Percentiles rank a stretch among this genome's conserved stretches.
These are phyloP conservation scores for Chloromyia formosa DNA, from an alignment of 2,888 invertebrate genomes.

Conservation along the genomic window DNA sequence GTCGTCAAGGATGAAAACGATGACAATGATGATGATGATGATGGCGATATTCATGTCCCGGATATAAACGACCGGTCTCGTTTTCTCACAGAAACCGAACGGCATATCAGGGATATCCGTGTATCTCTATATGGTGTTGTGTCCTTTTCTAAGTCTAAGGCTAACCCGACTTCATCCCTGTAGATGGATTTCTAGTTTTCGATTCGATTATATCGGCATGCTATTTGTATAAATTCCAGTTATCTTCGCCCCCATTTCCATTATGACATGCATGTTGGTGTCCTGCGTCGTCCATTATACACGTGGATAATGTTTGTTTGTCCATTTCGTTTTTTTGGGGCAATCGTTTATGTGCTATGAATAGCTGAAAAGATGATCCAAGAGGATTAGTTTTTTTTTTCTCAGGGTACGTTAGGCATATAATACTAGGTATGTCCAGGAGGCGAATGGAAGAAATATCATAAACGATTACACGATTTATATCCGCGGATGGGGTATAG, in stretches of 20 bases:
- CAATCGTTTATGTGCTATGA: slow-evolving; percentile 43
- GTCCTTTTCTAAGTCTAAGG: not conserved
- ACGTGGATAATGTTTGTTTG: slow-evolving; percentile 41
- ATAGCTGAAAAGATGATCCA: slow-evolving; percentile 40
- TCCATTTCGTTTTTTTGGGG: not conserved
- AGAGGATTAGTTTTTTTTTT: slow-evolving; percentile 32
- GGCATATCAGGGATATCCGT: slow-evolving; percentile 25
- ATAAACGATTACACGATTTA: slow-evolving; percentile 33
- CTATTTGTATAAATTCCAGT: slow-evolving; percentile 44
- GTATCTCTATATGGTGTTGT: not conserved
- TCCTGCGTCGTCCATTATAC: slow-evolving; percentile 38
- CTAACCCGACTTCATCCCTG: not conserved
- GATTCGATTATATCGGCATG: slow-evolving; percentile 37
- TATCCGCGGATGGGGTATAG: slow-evolving; percentile 1
- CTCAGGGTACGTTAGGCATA: not conserved
- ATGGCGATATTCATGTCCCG: slow-evolving; percentile 29
- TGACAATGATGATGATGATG: slow-evolving; percentile 27
- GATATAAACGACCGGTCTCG: slow-evolving; percentile 32
- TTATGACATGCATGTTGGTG: slow-evolving; percentile 37
- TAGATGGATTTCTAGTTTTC: slow-evolving; percentile 28
- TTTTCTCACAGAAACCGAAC: slow-evolving; percentile 2
- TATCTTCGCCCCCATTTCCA: slow-evolving; percentile 38
- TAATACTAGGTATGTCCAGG: not conserved
- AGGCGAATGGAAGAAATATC: slow-evolving; percentile 22
- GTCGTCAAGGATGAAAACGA: slow-evolving; percentile 16